Percentiles rank a stretch among this genome's conserved stretches.
phyloP scores from a whole-genome alignment of 2,113 vertebrate species.

The Tautogolabrus adspersus region DNA sequence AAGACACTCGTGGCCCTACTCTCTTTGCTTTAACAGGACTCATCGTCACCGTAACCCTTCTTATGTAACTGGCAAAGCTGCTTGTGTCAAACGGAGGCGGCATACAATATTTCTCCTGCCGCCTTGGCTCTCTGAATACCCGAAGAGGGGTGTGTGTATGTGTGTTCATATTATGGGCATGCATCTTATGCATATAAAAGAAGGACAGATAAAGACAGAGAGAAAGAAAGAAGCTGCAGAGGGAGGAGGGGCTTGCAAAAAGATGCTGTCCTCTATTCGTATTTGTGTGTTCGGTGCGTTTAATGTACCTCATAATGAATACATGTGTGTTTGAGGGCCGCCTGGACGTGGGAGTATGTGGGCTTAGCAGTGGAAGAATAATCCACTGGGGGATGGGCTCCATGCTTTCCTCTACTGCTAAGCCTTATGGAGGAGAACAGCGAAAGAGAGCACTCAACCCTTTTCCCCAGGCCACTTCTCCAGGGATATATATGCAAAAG shows the following conservation, averaged over 20 bases:
- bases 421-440: slow-evolving; percentile 73
- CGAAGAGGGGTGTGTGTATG: slow-evolving; percentile 27
- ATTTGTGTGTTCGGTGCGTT: slow-evolving; percentile 47
- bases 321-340: slow-evolving; percentile 69
- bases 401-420: slow-evolving; percentile 63
- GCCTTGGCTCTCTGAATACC: slow-evolving; percentile 55
- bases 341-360: slow-evolving; percentile 73
- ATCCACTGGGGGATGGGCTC: slow-evolving; percentile 79
- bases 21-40: slow-evolving; percentile 42
- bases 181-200: slow-evolving; percentile 41
- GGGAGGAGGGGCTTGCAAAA: slow-evolving; percentile 13
- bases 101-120: slow-evolving; percentile 47
- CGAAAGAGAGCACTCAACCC: slow-evolving; percentile 70
- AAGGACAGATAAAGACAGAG: slow-evolving; percentile 39
- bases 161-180: background rate
- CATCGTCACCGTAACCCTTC: slow-evolving; percentile 59
- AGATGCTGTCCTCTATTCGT: slow-evolving; percentile 22
- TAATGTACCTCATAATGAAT: slow-evolving; percentile 67
- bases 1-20: slow-evolving; percentile 23
- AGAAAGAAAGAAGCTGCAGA: slow-evolving; percentile 27
- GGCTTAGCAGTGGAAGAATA: slow-evolving; percentile 75
- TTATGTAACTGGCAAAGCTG: slow-evolving; percentile 74
- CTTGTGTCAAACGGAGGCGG: slow-evolving; percentile 62
- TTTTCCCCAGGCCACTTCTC: slow-evolving; percentile 68
- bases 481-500: slow-evolving; percentile 70